Evolutionary conservation across 2,888 invertebrate genomes (phyloP), one percentile per base, ranked within the genome.

Genomic region (Agriopis leucophaearia): DNA sequence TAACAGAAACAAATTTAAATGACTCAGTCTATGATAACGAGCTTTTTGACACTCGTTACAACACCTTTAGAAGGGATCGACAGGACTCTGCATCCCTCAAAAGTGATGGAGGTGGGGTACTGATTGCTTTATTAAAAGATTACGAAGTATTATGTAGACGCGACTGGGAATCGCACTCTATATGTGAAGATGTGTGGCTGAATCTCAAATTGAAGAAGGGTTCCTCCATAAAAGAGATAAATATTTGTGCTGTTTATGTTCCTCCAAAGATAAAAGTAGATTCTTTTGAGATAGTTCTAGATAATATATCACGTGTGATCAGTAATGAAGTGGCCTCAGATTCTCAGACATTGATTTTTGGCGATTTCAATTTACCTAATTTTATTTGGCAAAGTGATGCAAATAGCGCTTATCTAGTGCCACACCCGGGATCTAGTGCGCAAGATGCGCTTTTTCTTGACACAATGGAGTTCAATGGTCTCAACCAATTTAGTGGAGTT

Each of bases 1-100:
- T 52, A 38, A 38, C 52, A n/a, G 52, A 52, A 52, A 52, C 52
- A 8, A 38, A 52, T 52, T 36, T 52, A 13, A 52, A 36, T 36
- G 52, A 52, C 35, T 52, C 52, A 36, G 6, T 52, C 13, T 52
- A 15, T 38, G 52, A 52, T 15, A 52, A 52, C n/a, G 52, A 52
- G 7, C 35, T 52, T 36, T 52, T 52, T 52, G 35, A 52, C 15
- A 36, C n/a, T 15, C 36, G 52, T 8, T 52, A 52, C n/a, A 38
- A 15, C 15, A 15, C 9, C n/a, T 52, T 38, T 36, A 52, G 52
- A 15, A n/a, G 52, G 4, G 52, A 52, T n/a, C 13, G 52, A 12
- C 52, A 52, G 8, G 15, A 52, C 8, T 52, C 52, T 8, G n/a
- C n/a, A n/a, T 52, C 52, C 0, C 8, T 36, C 6, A 52, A 52